These are phyloP conservation scores for Tenebrosternarchus preto DNA, from an alignment of 2,113 vertebrate genomes.

Conservation along the genomic window DNA sequence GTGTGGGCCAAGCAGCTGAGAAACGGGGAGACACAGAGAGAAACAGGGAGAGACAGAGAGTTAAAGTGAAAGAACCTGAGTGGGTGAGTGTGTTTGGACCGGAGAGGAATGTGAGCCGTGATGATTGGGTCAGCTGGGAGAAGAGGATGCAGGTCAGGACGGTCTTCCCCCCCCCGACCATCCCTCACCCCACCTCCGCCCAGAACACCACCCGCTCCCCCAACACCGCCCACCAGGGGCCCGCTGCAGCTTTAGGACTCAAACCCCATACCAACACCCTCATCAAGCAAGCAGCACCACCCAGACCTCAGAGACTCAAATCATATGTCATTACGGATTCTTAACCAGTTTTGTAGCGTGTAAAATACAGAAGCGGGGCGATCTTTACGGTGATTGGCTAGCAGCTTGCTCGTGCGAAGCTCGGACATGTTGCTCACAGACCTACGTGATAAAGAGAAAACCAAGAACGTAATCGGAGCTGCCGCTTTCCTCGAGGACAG, in stretches of 20 bases:
- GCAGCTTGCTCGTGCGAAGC: not conserved
- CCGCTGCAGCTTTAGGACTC: not conserved
- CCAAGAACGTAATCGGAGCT: not conserved
- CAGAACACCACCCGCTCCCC: not conserved
- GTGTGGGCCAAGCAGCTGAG: no score
- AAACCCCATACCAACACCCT: not conserved
- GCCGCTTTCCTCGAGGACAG: not conserved
- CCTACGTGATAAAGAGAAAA: not conserved
- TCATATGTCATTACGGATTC: not conserved
- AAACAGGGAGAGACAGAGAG: not conserved
- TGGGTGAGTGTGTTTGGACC: conserved; percentile 18
- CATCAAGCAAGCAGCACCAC: not conserved
- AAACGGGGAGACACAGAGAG: conserved; percentile 4
- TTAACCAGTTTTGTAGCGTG: not conserved
- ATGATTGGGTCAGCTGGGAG: no score
- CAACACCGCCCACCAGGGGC: not conserved
- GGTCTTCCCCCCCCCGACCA: not conserved
- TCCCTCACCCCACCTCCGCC: not conserved
- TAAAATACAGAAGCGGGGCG: not conserved
- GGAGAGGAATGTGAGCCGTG: conserved; percentile 48
- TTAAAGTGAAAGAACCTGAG: conserved; percentile 6
- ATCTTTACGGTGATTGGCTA: conserved; percentile 1
- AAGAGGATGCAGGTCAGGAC: conserved; percentile 23
- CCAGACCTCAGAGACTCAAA: not conserved
- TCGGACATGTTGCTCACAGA: not conserved